phyloP scores from a whole-genome alignment of 2,888 invertebrate species.

The Tetramorium bicarinatum region DNA sequence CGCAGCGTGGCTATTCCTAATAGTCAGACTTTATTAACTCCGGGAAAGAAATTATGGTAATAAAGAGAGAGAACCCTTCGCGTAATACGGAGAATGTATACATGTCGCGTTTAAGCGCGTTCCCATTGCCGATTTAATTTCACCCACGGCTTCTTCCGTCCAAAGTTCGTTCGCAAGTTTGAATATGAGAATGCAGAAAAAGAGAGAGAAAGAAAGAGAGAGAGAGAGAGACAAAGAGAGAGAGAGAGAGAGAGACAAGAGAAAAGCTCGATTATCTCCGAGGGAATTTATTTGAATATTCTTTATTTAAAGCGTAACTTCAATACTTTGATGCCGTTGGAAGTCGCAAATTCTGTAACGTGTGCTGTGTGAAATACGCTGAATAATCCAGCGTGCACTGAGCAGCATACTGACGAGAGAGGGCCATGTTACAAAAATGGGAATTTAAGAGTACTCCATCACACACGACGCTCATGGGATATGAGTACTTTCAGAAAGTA shows the following conservation, averaged over 20 bases:
- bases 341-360: conserved; percentile 48
- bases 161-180: conserved; percentile 40
- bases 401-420: conserved; percentile 55
- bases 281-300: conserved; percentile 49
- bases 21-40: conserved; percentile 27
- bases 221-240: not conserved
- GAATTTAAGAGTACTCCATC: conserved; percentile 46
- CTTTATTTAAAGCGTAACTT: conserved; percentile 54
- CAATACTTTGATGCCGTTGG: conserved; percentile 41
- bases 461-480: conserved; percentile 33
- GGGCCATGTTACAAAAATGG: conserved; percentile 44
- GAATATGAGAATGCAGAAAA: conserved; percentile 30
- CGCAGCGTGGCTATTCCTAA: not conserved
- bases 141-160: conserved; percentile 49
- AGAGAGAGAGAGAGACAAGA: not conserved
- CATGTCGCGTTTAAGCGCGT: conserved; percentile 44
- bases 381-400: conserved; percentile 44
- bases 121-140: conserved; percentile 49
- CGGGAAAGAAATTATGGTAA: conserved; percentile 29
- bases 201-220: not conserved
- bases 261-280: conserved; percentile 31
- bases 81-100: conserved; percentile 45
- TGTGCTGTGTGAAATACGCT: conserved; percentile 38
- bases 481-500: conserved; percentile 30
- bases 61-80: not conserved